Evolutionary conservation across 2,113 vertebrate genomes (phyloP).

Genomic region (Gambusia holbrooki): DNA sequence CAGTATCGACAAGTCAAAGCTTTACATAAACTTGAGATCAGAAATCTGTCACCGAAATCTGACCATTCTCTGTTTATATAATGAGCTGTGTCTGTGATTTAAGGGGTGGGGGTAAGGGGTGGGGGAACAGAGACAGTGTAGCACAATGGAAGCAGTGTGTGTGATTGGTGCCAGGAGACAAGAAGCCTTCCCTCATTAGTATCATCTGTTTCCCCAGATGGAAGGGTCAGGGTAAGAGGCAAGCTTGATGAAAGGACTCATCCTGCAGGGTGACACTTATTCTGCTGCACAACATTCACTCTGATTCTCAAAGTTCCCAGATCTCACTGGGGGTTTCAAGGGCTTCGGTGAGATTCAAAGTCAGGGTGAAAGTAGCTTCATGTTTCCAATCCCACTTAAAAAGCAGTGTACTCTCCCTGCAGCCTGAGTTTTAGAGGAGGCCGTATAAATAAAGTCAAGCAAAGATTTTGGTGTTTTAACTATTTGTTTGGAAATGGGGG

Average conservation of each 20-base stretch:
- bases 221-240: constrained; percentile 72
- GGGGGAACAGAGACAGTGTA: constrained; percentile 58
- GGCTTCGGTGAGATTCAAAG: constrained; percentile 68
- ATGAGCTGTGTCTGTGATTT: constrained; percentile 57
- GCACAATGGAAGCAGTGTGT: constrained; percentile 74
- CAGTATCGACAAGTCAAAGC: neutral
- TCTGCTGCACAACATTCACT: constrained; percentile 42
- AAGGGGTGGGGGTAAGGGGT: constrained; percentile 22
- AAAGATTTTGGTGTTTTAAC: constrained; percentile 40
- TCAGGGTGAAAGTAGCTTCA: constrained; percentile 36
- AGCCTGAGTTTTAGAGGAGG: constrained; percentile 50
- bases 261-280: constrained; percentile 69
- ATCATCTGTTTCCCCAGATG: constrained; percentile 81
- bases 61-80: constrained; percentile 39
- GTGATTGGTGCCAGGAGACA: constrained; percentile 65
- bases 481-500: constrained; percentile 14
- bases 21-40: neutral
- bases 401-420: constrained; percentile 32
- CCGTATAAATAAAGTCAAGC: constrained; percentile 48
- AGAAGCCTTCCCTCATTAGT: constrained; percentile 81
- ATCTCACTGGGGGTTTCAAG: constrained; percentile 66
- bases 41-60: neutral
- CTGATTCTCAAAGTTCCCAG: constrained; percentile 41
- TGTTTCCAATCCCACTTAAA: constrained; percentile 41
- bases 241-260: constrained; percentile 75